phyloP scores from a whole-genome alignment of 2,113 vertebrate species.

The Hydrochoerus hydrochaeris region DNA sequence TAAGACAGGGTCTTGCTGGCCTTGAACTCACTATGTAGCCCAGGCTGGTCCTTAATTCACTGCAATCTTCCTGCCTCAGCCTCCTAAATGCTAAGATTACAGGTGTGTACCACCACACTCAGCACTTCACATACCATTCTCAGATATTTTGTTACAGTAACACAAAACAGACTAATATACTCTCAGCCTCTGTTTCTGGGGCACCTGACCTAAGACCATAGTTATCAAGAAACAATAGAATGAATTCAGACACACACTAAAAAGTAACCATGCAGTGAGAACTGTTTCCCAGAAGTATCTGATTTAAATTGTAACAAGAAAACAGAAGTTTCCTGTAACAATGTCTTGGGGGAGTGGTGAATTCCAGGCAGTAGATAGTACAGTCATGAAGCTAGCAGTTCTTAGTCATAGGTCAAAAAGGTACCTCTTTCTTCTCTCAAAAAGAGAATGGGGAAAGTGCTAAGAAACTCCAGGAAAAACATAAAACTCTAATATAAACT shows the following conservation, averaged over 20 bases:
- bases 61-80: not conserved
- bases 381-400: conserved; percentile 22
- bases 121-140: not conserved
- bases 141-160: not conserved
- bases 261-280: not conserved
- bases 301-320: conserved; percentile 52
- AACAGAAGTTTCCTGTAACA: conserved; percentile 11
- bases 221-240: not conserved
- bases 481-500: conserved; percentile 2
- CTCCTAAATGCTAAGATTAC: not conserved
- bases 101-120: not conserved
- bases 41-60: not conserved
- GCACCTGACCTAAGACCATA: not conserved
- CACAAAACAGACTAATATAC: not conserved
- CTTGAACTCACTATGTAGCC: not conserved
- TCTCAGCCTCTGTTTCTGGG: not conserved
- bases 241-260: not conserved
- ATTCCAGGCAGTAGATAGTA: not conserved
- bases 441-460: not conserved
- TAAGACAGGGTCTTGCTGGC: not conserved
- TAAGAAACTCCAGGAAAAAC: conserved; percentile 58
- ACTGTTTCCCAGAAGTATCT: conserved; percentile 7
- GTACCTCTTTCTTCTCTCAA: not conserved
- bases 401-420: conserved; percentile 46
- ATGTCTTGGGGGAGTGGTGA: not conserved